Evolutionary conservation across 1,140 invertebrate species (phyloP), one percentile per base, ranked within the genome.

Genomic region (Magallana ariakensis): DNA sequence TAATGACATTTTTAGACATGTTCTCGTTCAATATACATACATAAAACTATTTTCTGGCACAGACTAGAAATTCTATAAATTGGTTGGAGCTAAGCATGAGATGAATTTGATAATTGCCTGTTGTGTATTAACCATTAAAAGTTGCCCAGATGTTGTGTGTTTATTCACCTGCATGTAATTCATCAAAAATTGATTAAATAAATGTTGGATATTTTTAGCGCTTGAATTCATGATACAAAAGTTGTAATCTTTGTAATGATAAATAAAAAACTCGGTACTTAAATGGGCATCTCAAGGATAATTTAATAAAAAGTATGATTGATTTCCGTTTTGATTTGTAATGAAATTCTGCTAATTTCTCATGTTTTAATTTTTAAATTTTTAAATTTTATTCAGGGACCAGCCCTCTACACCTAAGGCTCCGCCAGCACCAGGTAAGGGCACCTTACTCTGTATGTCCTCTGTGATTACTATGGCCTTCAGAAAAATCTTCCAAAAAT

Each of bases 371-470:
- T 80, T 57, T 19, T n/a, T n/a, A n/a, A n/a, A n/a, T n/a, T 86
- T 13, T 33, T 58, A 53, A 19, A 86, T 46, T 83, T 85, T 84
- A 33, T 10, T 54, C 87, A 81, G 60, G 81, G 54, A 56, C 80
- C 91, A 54, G 83, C 89, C 16, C 87, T 70, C 92, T 80, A 84
- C 90, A 86, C 86, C 89, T 56, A 88, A 90, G 60, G 86, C 90
- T 16, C 89, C 88, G 60, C 58, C 92, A 89, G 87, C 87, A 87
- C 66, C 66, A 75, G 66, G 66, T 75, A 46, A 75, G n/a, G 13
- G 58, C n/a, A 46, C 3, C 33, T 16, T 6, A 8, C 10, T 57
- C 6, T 46, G 33, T 46, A 46, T 46, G 5, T 46, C 33, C 33
- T 46, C 33, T 46, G 33, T 4, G 33, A 46, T 4, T 46, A 46